Base-by-base conservation (phyloP, 1,140 invertebrate species). In the Venustaconcha ellipsiformis region DNA sequence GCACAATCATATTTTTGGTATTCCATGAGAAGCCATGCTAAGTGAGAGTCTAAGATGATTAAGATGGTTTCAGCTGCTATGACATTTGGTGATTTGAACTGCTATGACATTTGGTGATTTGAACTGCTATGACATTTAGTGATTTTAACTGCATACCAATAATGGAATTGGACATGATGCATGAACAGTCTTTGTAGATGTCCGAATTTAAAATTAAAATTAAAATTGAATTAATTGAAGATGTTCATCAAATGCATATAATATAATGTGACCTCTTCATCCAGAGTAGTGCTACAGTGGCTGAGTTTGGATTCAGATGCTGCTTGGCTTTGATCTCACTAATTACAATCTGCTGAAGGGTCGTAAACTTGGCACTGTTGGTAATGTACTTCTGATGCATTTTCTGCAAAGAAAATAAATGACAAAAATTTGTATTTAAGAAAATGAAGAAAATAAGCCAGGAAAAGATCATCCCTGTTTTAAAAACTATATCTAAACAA, bases 231-330 rank as follows among this genome's bases (percentile, higher is more conserved):
- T 23, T 23, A 60, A 60, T 13, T 60, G 17, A 60, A 67, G 65
- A 67, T 3, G 2, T 11, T n/a, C n/a, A 0, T 4, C 17, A 67
- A n/a, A 18, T 67, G 30, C 65, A 67, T 62, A 62, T 6, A 4
- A 23, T 59, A 56, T 37, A 77, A 26, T 70, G n/a, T 60, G 67
- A 90, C 89, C 89, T 87, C 80, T 89, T 90, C 73, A 90, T 81
- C 89, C 89, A 90, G 6, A 90, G 78, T 13, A 90, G 59, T 14
- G 89, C 89, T 23, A 85, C 81, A 30, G 89, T 89, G 2, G 87
- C 89, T 56, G 89, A 90, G 48, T 83, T 89, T 26, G 87, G 83
- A 55, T 82, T 30, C 20, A 81, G 81, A 62, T 84, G 81, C 71
- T 88, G 84, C 60, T 82, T 82, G 18, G 71, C 63, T 17, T 81